Base-by-base conservation (phyloP, 2,888 invertebrate species). In the Drosophila ezoana region DNA sequence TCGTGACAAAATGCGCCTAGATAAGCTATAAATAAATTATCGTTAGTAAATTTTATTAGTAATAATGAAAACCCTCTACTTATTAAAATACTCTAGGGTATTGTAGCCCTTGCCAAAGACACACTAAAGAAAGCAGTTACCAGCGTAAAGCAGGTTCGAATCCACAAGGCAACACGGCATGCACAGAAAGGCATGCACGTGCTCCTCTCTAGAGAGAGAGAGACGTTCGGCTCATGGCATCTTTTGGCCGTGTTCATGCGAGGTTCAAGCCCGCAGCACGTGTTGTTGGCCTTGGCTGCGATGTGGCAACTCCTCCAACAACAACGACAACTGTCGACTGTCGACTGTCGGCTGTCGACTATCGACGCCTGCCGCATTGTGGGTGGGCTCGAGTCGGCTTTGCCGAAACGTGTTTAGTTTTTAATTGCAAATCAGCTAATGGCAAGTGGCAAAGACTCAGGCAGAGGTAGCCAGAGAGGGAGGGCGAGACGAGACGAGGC, bases 361-460 rank as follows among this genome's bases (percentile, higher is more conserved):
- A 79, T 81, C 75, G 67, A 82, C 81, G 87, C 79, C 75, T 67
- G 66, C 64, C 54, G 76, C 87, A 40, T 53, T 63, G 82, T 83
- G 87, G 82, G 87, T 87, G 83, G 83, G 82, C 83, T 8, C 60
- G 44, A 45, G 58, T 59, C 48, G 57, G 16, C 58, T 45, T 45
- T 43, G 66, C 59, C 49, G 72, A 86, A 82, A 86, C 84, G 84
- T 84, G 84, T 85, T 87, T 84, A 74, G 88, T 78, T 86, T 85
- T 85, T 85, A 84, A 85, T 85, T 85, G 84, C 83, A 85, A 84
- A 82, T 86, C 80, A 77, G 75, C 74, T 74, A 84, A 73, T 74
- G 52, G 48, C 65, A 68, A 37, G 52, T 47, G 41, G 48, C 18
- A 64, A 37, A 8, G 8, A 1, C 23, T 8, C 5, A 35, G 14